Base-by-base conservation (phyloP, 2,797 vertebrate species). In the Catostomus latipinnis region DNA sequence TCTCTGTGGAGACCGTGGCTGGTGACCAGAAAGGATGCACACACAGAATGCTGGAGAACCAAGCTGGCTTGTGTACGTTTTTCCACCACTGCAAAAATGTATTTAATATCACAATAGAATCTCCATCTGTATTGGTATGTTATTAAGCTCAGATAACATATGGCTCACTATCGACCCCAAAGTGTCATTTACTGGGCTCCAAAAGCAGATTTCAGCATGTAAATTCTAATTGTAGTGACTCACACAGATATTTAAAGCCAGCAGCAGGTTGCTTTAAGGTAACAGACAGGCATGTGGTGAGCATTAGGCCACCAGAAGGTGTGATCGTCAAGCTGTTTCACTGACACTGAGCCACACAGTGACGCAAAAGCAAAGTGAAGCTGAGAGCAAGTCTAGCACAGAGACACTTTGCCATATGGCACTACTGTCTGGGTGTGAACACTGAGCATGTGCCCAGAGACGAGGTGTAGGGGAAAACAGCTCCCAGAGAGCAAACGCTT, bases 1-100 rank as follows among this genome's bases (percentile, higher is more conserved):
- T 85, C 85, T 13, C 88, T 94, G 70, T 96, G 95, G 95, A 95
- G 96, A 87, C 95, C 95, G 0, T 96, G 96, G 95, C 84, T 96
- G 62, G 81, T 87, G 68, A 86, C 56, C 71, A 66, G 86, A 54
- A 88, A 82, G 63, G 90, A 92, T n/a, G 22, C 6, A 7, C 53
- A 67, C 0, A 54, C 14, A 14, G 43, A 1, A 63, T 74, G 0
- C 66, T 77, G 50, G 14, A 86, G 74, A 22, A 87, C 66, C 75
- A 88, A 72, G 16, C 78, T 0, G 0, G 74, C 88, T 57, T 86
- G 71, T 9, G 94, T 95, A 91, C 94, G 94, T 94, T 67, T 73
- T 34, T 34, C 4, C 34, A 34, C 34, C 34, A 34, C 2, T 34
- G 34, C 34, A 34, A 34, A 34, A 3, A 34, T 34, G 4, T 4